Conservation (phyloP, 2,888 invertebrate genomes). For the Troides helena region DNA sequence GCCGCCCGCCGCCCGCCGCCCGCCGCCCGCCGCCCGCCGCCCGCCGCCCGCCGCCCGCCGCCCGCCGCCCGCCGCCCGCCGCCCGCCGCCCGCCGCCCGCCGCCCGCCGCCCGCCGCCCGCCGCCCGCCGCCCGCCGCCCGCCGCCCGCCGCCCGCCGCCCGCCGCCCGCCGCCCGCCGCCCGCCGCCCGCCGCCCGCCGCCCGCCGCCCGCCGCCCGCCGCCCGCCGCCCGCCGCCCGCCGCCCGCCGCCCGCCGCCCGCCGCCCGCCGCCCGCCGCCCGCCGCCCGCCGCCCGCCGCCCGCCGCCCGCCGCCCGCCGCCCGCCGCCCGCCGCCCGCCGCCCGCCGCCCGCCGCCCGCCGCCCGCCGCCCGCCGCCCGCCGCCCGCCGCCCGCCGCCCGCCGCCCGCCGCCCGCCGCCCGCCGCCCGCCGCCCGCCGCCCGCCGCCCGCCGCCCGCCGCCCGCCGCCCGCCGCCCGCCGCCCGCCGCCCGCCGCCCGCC, state of each 20-base stretch:
- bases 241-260: conserved; percentile 20
- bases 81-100: conserved; percentile 28
- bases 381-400: conserved; percentile 20
- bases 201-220: conserved; percentile 29
- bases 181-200: conserved; percentile 5
- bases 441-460: conserved; percentile 29
- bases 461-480: conserved; percentile 5
- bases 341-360: conserved; percentile 29
- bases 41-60: conserved; percentile 5
- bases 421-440: conserved; percentile 1
- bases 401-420: conserved; percentile 31
- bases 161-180: conserved; percentile 29
- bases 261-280: conserved; percentile 31
- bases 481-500: conserved; percentile 29
- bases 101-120: conserved; percentile 20
- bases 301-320: conserved; percentile 29
- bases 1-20: conserved; percentile 1
- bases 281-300: conserved; percentile 1
- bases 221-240: conserved; percentile 28
- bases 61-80: conserved; percentile 29
- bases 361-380: conserved; percentile 28
- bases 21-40: conserved; percentile 29
- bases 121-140: conserved; percentile 31
- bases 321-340: conserved; percentile 5
- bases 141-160: conserved; percentile 1